Conservation (phyloP, 2,888 invertebrate genomes). For the Agonopterix subpropinquella region DNA sequence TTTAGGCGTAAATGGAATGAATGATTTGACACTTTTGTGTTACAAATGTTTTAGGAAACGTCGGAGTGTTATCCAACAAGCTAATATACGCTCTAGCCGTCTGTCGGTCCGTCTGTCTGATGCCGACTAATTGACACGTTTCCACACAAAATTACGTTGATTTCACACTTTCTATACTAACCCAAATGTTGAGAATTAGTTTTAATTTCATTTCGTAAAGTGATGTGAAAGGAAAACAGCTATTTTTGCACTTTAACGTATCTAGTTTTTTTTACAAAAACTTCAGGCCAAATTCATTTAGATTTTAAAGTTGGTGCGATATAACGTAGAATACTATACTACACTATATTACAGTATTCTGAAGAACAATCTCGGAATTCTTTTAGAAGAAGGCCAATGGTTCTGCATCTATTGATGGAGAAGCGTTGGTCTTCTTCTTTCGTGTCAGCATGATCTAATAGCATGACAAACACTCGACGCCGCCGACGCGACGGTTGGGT, state of each 20-base stretch:
- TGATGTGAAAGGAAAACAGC: conserved; percentile 24
- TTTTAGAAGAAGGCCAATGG: no score
- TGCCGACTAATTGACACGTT: conserved; percentile 56
- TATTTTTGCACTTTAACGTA: background rate
- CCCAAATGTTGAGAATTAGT: conserved; percentile 27
- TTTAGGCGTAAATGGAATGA: conserved; percentile 59
- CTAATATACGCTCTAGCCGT: conserved; percentile 27
- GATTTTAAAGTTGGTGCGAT: no score
- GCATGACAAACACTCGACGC: no score
- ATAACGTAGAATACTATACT: no score
- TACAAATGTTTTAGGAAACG: conserved; percentile 66
- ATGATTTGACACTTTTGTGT: conserved; percentile 66
- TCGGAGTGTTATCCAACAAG: conserved; percentile 45
- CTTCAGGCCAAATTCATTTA: no score
- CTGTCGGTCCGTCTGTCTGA: conserved; percentile 33
- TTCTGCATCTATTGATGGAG: no score
- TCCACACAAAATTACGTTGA: conserved; percentile 57
- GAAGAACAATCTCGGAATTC: no score
- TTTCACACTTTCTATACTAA: conserved; percentile 62
- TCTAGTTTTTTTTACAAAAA: no score
- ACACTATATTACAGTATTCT: no score
- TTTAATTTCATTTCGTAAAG: conserved; percentile 13
- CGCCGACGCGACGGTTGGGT: no score
- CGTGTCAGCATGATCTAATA: no score
- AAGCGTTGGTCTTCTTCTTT: no score